Base-by-base conservation (phyloP, 53 echinoderm and acorn worm species). In the Luidia sarsii region DNA sequence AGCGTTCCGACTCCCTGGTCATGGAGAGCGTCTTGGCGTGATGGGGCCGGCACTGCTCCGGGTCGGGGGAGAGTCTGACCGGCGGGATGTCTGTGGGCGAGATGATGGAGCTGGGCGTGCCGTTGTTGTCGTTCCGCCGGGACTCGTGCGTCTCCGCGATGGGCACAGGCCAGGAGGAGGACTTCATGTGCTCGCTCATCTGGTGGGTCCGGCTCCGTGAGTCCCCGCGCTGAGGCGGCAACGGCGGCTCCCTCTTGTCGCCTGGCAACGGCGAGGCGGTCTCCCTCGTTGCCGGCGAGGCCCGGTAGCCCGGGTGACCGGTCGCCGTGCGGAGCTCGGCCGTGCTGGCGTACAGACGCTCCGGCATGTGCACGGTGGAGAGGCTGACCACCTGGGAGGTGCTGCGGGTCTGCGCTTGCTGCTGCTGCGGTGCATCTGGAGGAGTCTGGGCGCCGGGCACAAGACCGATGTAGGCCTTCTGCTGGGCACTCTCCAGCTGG, bases 301-400 rank as follows among this genome's bases (percentile, higher is more conserved):
- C 54, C 35, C 33, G 53, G 27, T 56, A 55, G 36, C 34, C 45
- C 8, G 45, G 67, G 60, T 60, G 46, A 16, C 61, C 75, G 5
- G 75, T 59, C 22, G 46, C 33, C 22, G 34, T 34, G 11, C 64
- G 48, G 5, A 87, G 68, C 10, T 94, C 83, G 8, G 84, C 86
- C 2, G 94, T 84, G 64, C 88, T 90, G 67, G 94, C 94, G 69
- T 81, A 87, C 43, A 90, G 94, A 37, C 81, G 90, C 57, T 87
- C 77, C 3, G 90, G 94, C 94, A 94, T 90, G 29, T 90, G 88
- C 19, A 94, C 94, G 3, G 82, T 85, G 27, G 90, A 85, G 63
- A 73, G 85, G 32, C 75, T 90, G 8, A 85, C 94, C 39, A 84
- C 85, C 33, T 87, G 90, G n/a, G 80, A 83, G 31, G 84, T 74